Evolutionary conservation across 92 coral and sea anemone genomes (phyloP).

Genomic region (Epizoanthus illoricatus): DNA sequence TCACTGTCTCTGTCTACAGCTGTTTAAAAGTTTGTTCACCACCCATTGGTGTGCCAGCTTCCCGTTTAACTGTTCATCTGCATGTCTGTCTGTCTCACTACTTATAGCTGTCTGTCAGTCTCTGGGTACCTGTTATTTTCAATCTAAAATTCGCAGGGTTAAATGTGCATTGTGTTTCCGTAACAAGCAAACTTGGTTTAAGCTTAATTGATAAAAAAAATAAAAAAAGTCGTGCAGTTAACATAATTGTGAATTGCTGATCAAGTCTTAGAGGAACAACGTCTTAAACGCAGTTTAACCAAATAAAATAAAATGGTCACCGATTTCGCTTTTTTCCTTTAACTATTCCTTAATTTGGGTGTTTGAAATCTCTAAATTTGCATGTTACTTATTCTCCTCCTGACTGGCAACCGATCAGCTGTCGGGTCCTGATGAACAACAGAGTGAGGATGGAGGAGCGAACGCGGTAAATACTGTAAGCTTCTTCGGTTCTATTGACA

Average conservation of each 20-base stretch:
- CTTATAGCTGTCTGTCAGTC: neutral
- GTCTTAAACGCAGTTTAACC: too few species aligned
- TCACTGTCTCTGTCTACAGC: neutral
- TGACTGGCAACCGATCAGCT: neutral
- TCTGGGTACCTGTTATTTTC: neutral
- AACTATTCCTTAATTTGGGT: too few species aligned
- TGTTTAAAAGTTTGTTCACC: neutral
- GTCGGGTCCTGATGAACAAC: neutral
- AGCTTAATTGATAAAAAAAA: neutral
- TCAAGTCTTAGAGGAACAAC: too few species aligned
- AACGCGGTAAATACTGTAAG: neutral
- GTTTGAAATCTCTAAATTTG: neutral
- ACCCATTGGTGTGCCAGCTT: too few species aligned
- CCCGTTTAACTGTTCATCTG: neutral
- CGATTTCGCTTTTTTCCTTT: too few species aligned
- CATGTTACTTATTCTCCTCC: neutral
- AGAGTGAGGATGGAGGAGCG: conserved; percentile 12
- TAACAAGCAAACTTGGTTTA: neutral
- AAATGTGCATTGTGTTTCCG: neutral
- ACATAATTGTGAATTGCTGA: too few species aligned
- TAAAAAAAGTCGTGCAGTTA: neutral
- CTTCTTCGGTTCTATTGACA: neutral
- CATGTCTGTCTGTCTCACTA: neutral
- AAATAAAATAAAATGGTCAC: too few species aligned
- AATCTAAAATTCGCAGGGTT: neutral